Evolutionary conservation across 2,113 vertebrate genomes (phyloP).

Genomic region (Colossoma macropomum): DNA sequence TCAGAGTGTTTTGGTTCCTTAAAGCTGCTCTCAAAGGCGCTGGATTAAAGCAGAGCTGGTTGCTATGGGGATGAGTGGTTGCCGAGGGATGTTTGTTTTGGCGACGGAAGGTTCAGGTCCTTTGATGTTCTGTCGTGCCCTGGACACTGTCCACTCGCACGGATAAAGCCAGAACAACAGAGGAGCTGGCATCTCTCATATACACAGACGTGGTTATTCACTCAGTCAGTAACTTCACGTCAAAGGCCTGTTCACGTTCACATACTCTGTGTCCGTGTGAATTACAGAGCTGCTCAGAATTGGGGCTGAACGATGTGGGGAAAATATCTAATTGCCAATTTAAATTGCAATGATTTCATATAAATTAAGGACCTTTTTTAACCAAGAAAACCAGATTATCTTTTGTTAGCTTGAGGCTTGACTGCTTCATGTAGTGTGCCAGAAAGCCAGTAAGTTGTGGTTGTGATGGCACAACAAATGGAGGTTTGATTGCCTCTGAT

Average conservation of each 20-base stretch:
- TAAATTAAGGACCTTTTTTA: no score
- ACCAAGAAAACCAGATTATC: no score
- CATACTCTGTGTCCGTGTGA: background rate
- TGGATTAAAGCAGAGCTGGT: constrained; percentile 11
- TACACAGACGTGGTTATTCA: constrained; percentile 1
- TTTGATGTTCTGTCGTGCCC: constrained; percentile 30
- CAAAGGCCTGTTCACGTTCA: background rate
- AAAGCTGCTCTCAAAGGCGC: background rate
- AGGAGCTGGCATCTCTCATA: background rate
- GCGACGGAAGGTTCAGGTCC: background rate
- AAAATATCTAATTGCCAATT: no score
- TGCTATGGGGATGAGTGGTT: constrained; percentile 8
- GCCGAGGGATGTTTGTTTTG: constrained; percentile 30
- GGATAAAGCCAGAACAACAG: constrained; percentile 17
- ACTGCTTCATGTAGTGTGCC: no score
- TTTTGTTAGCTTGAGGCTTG: no score
- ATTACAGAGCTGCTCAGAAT: background rate
- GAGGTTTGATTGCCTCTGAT: no score
- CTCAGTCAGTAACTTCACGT: background rate
- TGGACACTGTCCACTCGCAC: constrained; percentile 13
- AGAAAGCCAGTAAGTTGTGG: no score
- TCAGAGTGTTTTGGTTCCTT: background rate
- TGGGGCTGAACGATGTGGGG: no score
- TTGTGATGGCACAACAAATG: no score
- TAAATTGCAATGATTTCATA: no score